Percentiles rank a stretch among this genome's conserved stretches.
These are phyloP conservation scores for Cavia porcellus DNA, from an alignment of 2,113 vertebrate species.

Conservation along the genomic window DNA sequence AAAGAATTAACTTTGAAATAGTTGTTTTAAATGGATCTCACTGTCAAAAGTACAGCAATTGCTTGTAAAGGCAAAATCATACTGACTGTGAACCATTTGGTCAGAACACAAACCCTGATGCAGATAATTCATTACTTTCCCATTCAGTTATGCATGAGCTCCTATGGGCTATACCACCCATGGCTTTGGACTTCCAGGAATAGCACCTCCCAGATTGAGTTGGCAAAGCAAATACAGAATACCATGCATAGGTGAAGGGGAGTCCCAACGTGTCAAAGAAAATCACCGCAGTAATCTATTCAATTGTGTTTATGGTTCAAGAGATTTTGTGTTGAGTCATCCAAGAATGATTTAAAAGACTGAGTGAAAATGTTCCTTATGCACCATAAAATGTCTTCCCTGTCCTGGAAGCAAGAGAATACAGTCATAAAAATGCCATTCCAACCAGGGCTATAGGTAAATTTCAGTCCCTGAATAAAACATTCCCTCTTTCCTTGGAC, in stretches of 20 bases:
- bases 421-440: background rate
- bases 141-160: background rate
- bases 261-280: conserved; percentile 56
- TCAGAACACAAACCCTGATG: background rate
- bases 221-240: conserved; percentile 51
- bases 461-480: background rate
- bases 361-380: conserved; percentile 75
- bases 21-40: background rate
- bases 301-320: conserved; percentile 71
- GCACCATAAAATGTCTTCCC: conserved; percentile 44
- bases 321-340: conserved; percentile 74
- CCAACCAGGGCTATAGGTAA: background rate
- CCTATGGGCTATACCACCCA: accelerated
- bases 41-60: background rate
- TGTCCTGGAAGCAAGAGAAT: background rate
- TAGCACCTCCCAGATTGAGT: background rate
- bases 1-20: background rate
- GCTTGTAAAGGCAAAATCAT: background rate
- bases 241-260: conserved; percentile 19
- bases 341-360: conserved; percentile 80
- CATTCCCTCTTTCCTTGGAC: background rate
- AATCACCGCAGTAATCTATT: conserved; percentile 51
- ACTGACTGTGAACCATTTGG: background rate
- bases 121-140: background rate
- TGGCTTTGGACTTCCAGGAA: background rate